A percentile compares a stretch with the other conserved stretches of the same genome.
phyloP scores from a whole-genome alignment of 2,888 invertebrate genomes.

The Chaetogeoica ovagalla region DNA sequence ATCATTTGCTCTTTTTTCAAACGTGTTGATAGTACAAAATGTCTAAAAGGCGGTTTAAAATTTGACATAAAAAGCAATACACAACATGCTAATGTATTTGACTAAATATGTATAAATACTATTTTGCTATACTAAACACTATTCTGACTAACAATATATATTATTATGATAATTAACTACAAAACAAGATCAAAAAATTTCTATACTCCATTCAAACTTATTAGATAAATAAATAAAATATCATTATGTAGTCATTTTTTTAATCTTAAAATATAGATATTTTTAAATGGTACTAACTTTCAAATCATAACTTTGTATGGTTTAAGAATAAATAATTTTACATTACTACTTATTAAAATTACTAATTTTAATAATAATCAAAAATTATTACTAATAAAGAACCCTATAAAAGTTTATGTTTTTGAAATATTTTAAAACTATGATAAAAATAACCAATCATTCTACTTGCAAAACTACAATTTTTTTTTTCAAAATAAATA shows the following conservation, averaged over 20 bases:
- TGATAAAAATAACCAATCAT: neutral
- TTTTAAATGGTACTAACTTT: neutral
- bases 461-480: neutral
- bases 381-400: neutral
- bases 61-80: constrained; percentile 31
- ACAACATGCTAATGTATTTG: constrained; percentile 24
- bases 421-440: neutral
- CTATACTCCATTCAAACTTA: neutral
- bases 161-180: neutral
- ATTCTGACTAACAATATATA: too few species aligned
- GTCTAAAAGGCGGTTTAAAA: constrained; percentile 47
- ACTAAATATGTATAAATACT: too few species aligned
- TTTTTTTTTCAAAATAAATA: constrained; percentile 1
- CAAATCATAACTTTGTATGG: neutral
- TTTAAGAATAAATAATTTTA: neutral
- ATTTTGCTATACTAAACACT: too few species aligned
- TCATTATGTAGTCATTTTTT: too few species aligned
- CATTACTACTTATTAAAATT: too few species aligned
- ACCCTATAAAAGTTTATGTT: neutral
- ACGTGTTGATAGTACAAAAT: constrained; percentile 38
- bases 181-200: neutral
- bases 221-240: too few species aligned
- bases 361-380: too few species aligned
- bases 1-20: constrained; percentile 38
- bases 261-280: neutral